Base-by-base conservation (phyloP, 1,140 invertebrate species). In the Drosophila pandora region DNA sequence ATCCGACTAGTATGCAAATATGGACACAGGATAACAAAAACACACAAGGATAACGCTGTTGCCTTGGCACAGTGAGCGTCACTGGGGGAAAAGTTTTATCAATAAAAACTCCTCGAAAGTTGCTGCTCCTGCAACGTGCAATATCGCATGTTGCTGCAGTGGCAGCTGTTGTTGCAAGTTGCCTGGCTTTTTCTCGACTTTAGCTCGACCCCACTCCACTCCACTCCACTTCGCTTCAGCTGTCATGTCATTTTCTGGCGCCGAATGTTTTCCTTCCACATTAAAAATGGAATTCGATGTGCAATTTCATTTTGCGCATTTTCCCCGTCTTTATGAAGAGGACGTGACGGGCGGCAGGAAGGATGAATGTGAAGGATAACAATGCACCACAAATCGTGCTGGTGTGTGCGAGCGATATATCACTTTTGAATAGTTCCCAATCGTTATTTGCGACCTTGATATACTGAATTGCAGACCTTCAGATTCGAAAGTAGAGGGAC, bases 401-500 rank as follows among this genome's bases (percentile, higher is more conserved):
- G 61, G 48, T 60, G 34, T 71, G 39, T 59, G 34, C 65, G 25
- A 59, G 37, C 47, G 60, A 73, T 84, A 76, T 80, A 76, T 69
- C 77, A 85, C 54, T 81, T 74, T 75, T 74, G 63, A 81, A 82
- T 81, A 77, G 81, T 73, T 74, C 58, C 21, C 76, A 79, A 85
- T 77, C 82, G 76, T 69, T 73, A 52, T 34, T 58, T 37, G 47
- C 48, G 77, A 58, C 81, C 82, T 87, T 85, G 61, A 74, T 48
- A 32, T 17, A 22, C 48, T 34, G 41, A 65, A 17, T n/a, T 53
- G 45, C 54, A 62, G 53, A 65, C 50, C 56, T 64, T 72, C 47
- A 56, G 58, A 47, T 62, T 62, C 37, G 17, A 8, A 12, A 41
- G 22, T 5, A n/a, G 39, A n/a, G 3, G 3, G 39, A 17, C 21